Base-by-base conservation (phyloP, 2,888 invertebrate genomes). In the Cyclophora punctaria region DNA sequence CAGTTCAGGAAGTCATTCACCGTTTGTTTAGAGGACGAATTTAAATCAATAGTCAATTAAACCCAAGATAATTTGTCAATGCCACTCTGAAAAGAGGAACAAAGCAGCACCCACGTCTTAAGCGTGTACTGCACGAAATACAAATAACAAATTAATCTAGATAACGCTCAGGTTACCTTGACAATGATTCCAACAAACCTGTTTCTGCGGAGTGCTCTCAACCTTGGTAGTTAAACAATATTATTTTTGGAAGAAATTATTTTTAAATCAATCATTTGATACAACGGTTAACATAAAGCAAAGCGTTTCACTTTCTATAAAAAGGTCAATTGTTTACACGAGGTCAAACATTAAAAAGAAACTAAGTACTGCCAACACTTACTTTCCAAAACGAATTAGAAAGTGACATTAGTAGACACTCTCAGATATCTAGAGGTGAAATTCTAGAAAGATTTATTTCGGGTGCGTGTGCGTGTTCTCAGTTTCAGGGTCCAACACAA, bases 181-280 rank as follows among this genome's bases (percentile, higher is more conserved):
- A 48, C 53, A 55, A 52, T 55, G 50, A 55, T 50, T 47, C 47
- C 37, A 45, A 46, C 47, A 40, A 60, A 60, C 63, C 53, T 48
- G 60, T 60, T 63, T 55, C 37, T 50, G 55, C 48, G 50, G 47
- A 56, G 56, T 58, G 53, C 47, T 45, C 59, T 59, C 50, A 48
- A 46, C 54, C 58, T 58, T 58, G 20, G 58, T 42, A 48, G 48
- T 52, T 51, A 47, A 48, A 35, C 45, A 48, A 5, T 37, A 5
- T 37, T 37, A 37, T 37, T 37, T 37, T 37, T 5, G 37, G 5
- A 37, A 37, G 5, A 37, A 0, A 48, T 44, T 42, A 46, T 37
- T 37, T 4, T 37, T 37, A 37, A n/a, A 5, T 37, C 5, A 20
- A 5, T 37, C 5, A 37, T 5, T 5, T 37, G 37, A 37, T 5